Percentiles rank a stretch among this genome's conserved stretches.
phyloP scores from a whole-genome alignment of 2,113 vertebrate genomes.

The Motacilla tschutschensis region DNA sequence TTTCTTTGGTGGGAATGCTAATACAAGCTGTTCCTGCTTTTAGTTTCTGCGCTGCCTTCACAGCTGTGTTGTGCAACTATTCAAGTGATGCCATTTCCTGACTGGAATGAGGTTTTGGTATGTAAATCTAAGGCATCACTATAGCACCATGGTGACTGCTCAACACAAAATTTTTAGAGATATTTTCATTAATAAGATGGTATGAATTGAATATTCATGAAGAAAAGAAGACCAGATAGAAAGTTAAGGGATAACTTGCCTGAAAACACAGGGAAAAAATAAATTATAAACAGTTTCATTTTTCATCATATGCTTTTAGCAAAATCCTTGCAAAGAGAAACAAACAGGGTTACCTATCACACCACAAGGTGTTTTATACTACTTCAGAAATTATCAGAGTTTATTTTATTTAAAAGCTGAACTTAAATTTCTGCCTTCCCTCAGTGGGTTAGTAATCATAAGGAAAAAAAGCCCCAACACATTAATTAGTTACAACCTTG shows the following conservation, averaged over 20 bases:
- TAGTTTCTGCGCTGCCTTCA: not conserved
- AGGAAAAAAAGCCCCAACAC: fast-evolving
- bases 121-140: not conserved
- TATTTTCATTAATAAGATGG: not conserved
- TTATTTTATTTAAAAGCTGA: not conserved
- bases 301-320: not conserved
- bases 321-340: not conserved
- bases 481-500: not conserved
- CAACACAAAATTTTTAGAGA: not conserved
- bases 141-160: fast-evolving
- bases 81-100: not conserved
- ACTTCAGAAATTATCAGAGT: not conserved
- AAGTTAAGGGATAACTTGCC: not conserved
- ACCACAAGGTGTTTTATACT: not conserved
- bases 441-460: not conserved
- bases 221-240: not conserved
- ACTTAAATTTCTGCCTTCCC: not conserved
- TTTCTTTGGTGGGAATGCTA: not conserved
- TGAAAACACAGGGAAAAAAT: not conserved
- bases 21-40: not conserved
- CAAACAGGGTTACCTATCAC: not conserved
- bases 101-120: not conserved
- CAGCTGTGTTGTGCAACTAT: not conserved
- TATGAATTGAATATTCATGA: not conserved
- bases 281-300: not conserved